Percentiles rank a stretch among this genome's conserved stretches.
Conservation (phyloP, 1,140 invertebrate genomes). For the honey bee (Apis mellifera) region DNA sequence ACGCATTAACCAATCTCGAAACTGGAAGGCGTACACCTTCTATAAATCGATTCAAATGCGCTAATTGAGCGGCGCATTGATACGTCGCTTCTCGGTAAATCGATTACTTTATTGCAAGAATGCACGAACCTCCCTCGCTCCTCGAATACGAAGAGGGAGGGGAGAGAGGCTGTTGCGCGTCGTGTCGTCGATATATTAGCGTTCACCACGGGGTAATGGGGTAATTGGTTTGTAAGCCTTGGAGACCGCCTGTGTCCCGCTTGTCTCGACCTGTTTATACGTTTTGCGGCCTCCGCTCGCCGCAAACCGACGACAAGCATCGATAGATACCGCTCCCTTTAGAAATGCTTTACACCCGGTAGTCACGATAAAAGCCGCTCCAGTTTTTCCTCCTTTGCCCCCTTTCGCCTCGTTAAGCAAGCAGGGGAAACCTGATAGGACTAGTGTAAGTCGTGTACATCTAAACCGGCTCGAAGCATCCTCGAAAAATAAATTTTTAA, state of each 20-base stretch:
- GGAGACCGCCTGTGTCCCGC: conserved; percentile 23
- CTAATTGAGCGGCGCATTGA: conserved; percentile 72
- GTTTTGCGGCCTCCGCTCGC: conserved; percentile 18
- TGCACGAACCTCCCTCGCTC: conserved; percentile 13
- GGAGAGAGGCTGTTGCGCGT: background rate
- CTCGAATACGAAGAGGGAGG: too few species aligned
- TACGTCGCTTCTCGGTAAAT: conserved; percentile 61
- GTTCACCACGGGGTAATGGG: conserved; percentile 52
- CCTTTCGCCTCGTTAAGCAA: conserved; percentile 8
- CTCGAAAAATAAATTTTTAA: background rate
- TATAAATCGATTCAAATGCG: conserved; percentile 60
- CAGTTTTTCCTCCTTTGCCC: background rate
- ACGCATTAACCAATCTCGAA: background rate
- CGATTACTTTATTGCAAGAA: conserved; percentile 66
- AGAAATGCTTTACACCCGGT: conserved; percentile 42
- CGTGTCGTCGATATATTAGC: conserved; percentile 61
- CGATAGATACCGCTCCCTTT: conserved; percentile 21
- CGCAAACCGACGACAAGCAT: conserved; percentile 19
- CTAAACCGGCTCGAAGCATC: background rate
- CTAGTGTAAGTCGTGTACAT: background rate
- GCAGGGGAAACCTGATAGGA: background rate
- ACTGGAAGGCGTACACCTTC: conserved; percentile 26
- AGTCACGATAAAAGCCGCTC: conserved; percentile 13
- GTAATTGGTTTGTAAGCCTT: conserved; percentile 63
- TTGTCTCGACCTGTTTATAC: conserved; percentile 40